Base-by-base conservation (phyloP, 2,113 vertebrate species). In the Tympanuchus pallidicinctus region DNA sequence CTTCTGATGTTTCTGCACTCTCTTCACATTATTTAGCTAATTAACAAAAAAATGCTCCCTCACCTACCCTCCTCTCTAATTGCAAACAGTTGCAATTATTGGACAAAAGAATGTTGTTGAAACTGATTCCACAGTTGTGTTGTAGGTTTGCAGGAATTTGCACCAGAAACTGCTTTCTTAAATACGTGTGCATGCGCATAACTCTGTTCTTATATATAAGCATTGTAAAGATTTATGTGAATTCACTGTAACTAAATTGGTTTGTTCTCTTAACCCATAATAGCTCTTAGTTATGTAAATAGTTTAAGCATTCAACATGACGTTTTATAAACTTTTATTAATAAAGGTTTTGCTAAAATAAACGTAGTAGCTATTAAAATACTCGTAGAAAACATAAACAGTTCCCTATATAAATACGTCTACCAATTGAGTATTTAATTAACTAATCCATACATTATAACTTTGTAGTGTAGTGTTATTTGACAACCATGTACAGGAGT, bases 311-410 rank as follows among this genome's bases (percentile, higher is more conserved):
- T 86, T 89, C 94, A 90, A 87, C 65, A 70, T 77, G 86, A 95
- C n/a, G 82, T 93, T 90, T 93, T 96, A 93, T 92, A 96, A 97
- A 94, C 80, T 38, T 95, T 95, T 91, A 83, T 64, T 79, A 92
- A 84, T 75, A 82, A 92, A 79, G 92, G 50, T 82, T 94, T 82
- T 80, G 47, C 92, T 95, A 91, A 95, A 95, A 95, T 86, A 96
- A 96, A 96, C 90, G 76, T 88, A 87, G 63, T 90, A 86, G 92
- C 77, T 96, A 88, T 82, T 74, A 89, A 94, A 80, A 95, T 87
- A 78, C 95, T 93, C 90, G 88, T 71, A 84, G 79, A 87, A 95
- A 88, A 94, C 91, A 95, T 89, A 95, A 86, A 92, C 43, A 84
- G 92, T 89, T 92, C 85, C 87, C 79, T 80, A 92, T 45, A 67